Conservation (phyloP, 2,888 invertebrate genomes). For the Phanerotoma sp. region DNA sequence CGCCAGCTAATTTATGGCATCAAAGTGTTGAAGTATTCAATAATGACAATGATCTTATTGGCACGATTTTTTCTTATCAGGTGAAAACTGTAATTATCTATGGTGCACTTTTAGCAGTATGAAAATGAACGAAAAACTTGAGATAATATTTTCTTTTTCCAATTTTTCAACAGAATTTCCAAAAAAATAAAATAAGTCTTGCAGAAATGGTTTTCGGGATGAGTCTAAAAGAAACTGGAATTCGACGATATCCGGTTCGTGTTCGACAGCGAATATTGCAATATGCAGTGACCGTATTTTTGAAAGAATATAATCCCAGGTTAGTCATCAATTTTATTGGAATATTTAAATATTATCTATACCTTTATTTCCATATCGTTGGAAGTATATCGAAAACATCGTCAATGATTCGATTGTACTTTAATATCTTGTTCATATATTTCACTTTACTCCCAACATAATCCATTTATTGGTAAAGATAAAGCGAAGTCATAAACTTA, state of each 20-base stretch:
- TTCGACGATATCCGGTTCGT: constrained; percentile 84
- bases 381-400: no score
- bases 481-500: no score
- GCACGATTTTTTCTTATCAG: constrained; percentile 82
- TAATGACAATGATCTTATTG: constrained; percentile 76
- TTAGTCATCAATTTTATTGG: constrained; percentile 51
- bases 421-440: no score
- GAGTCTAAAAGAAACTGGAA: constrained; percentile 85
- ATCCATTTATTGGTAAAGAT: no score
- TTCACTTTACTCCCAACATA: no score
- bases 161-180: constrained; percentile 64
- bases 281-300: constrained; percentile 86
- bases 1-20: constrained; percentile 94
- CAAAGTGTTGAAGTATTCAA: constrained; percentile 78
- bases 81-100: constrained; percentile 58
- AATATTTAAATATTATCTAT: neutral
- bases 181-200: constrained; percentile 80
- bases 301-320: constrained; percentile 76
- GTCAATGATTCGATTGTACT: no score
- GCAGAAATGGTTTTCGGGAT: constrained; percentile 93
- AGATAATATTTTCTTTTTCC: constrained; percentile 2
- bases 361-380: no score
- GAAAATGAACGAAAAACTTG: no score
- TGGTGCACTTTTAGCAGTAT: neutral
- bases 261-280: constrained; percentile 83